Base-by-base conservation (phyloP, 2,888 invertebrate species). In the Drosophila pseudotalamancana region DNA sequence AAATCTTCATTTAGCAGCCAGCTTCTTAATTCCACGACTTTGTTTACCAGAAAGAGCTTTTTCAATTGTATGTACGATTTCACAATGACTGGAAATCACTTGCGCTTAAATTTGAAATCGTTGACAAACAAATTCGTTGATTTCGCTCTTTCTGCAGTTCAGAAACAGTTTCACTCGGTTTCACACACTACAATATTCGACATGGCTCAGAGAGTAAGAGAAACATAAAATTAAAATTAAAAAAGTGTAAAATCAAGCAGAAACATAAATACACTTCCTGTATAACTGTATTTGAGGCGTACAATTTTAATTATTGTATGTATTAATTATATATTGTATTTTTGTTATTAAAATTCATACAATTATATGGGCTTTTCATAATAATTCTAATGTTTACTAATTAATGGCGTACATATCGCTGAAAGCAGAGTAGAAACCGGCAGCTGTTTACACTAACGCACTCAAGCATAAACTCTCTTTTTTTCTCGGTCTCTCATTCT, bases 51-150 rank as follows among this genome's bases (percentile, higher is more conserved):
- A 6, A 60, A 64, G 50, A 55, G 66, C 68, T 71, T 53, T 29
- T 21, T 32, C 3, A 14, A 50, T 37, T 57, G 18, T 39, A 59
- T 65, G 57, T 54, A 49, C 32, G 37, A 85, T 81, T 81, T 81
- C 85, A 66, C 82, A 78, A 81, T 35, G 55, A 45, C n/a, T 5
- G 49, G 69, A 46, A 85, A 82, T 81, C 5, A 32, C 14, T 46
- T 11, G 48, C 55, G 48, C 55, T 48, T 43, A 40, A 19, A 11
- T 19, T 70, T 63, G 56, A 40, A 14, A 77, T 23, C n/a, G 37
- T 42, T 43, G 35, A 25, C 55, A 70, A 62, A 53, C 57, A 50
- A 57, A 32, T 50, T 23, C 16, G 12, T 39, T 29, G 11, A 31
- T 42, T 50, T 51, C 48, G 32, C 31, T 65, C 42, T 54, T 4